Evolutionary conservation across 2,888 invertebrate genomes (phyloP).

Genomic region (Agrypnus murinus): DNA sequence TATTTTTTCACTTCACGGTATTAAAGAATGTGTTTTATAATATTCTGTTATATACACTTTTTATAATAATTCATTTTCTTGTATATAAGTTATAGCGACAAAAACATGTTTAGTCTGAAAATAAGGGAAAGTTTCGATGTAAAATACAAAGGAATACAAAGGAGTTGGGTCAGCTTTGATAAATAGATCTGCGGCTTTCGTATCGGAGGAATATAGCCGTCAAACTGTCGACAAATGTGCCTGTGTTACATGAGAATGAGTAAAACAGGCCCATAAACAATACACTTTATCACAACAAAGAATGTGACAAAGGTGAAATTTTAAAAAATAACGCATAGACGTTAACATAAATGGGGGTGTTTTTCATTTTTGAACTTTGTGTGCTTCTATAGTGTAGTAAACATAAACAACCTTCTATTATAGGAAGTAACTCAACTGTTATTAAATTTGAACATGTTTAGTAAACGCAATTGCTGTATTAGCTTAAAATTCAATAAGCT

Average conservation of each 20-base stretch:
- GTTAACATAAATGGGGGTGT: no score
- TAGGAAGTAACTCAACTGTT: no score
- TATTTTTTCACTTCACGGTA: background rate
- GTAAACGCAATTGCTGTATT: no score
- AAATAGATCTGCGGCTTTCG: conserved; percentile 40
- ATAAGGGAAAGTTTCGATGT: conserved; percentile 32
- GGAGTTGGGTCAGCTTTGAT: conserved; percentile 38
- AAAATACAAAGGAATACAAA: conserved; percentile 39
- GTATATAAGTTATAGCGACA: background rate
- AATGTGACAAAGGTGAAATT: conserved; percentile 30
- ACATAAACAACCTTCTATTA: no score
- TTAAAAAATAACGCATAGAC: background rate
- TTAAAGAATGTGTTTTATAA: conserved; percentile 11
- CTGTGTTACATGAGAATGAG: conserved; percentile 31
- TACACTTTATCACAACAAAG: conserved; percentile 20
- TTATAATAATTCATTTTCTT: conserved; percentile 27
- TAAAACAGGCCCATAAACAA: conserved; percentile 31
- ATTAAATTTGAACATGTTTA: no score
- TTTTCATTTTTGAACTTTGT: no score
- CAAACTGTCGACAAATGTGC: conserved; percentile 44
- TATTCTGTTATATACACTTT: background rate
- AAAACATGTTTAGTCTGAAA: conserved; percentile 21
- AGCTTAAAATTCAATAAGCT: no score
- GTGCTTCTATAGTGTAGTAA: no score
- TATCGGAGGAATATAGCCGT: conserved; percentile 41